Conservation (phyloP, 2,113 vertebrate genomes). For the Reinhardtius hippoglossoides region DNA sequence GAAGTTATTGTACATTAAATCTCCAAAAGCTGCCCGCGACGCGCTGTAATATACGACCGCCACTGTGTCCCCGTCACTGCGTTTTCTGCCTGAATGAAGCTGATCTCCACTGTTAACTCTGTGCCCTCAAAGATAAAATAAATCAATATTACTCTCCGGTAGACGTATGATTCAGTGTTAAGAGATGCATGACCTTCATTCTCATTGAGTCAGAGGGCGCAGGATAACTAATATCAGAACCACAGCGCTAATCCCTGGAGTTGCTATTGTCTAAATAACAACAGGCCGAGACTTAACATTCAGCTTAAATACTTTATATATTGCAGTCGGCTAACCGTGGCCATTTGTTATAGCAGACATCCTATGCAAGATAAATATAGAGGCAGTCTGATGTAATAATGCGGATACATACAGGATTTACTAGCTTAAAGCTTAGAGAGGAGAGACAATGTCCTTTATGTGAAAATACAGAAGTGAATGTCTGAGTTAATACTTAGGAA, state of each 20-base stretch:
- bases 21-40: conserved; percentile 4
- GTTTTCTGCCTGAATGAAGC: conserved; percentile 14
- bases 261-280: conserved; percentile 16
- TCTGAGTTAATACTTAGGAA: conserved; percentile 4
- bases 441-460: conserved; percentile 13
- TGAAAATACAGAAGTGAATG: conserved; percentile 25
- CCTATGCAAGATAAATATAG: conserved; percentile 4
- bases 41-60: neutral
- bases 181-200: conserved; percentile 37
- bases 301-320: conserved; percentile 35
- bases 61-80: neutral
- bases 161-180: conserved; percentile 23
- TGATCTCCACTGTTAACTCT: conserved; percentile 22
- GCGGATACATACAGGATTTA: conserved; percentile 28
- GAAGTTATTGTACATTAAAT: conserved; percentile 21
- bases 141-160: conserved; percentile 7
- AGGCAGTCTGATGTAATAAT: conserved; percentile 34
- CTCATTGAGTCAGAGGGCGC: conserved; percentile 33
- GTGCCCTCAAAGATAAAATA: conserved; percentile 12
- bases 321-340: neutral
- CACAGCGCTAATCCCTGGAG: conserved; percentile 43
- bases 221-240: conserved; percentile 36
- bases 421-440: conserved; percentile 29
- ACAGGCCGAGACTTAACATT: conserved; percentile 10
- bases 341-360: neutral